These are phyloP conservation scores for Metopolophium dirhodum DNA, from an alignment of 1,140 invertebrate species.

Conservation along the genomic window DNA sequence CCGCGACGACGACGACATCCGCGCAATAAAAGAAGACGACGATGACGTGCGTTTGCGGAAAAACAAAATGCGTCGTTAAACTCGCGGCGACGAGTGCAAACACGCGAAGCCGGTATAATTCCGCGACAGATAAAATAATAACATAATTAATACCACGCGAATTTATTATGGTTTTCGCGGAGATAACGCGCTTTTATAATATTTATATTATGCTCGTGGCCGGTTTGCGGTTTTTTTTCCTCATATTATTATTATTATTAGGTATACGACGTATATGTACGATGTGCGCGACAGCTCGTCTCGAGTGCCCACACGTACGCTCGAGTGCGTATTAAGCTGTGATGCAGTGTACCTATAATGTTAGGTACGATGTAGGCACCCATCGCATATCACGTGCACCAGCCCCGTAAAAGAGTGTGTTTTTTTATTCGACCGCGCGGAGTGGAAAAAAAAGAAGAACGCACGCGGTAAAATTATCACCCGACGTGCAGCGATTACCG, in stretches of 20 bases:
- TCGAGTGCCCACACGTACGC: neutral
- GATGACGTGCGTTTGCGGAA: neutral
- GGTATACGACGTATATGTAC: too few species aligned
- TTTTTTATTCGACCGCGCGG: neutral
- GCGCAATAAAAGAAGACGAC: neutral
- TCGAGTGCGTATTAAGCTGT: neutral
- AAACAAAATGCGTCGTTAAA: conserved; percentile 2
- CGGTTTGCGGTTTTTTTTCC: neutral
- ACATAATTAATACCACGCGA: neutral
- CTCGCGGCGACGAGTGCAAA: neutral
- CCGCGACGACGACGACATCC: neutral
- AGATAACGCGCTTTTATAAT: neutral
- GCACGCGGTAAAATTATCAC: neutral
- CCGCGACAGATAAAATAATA: neutral
- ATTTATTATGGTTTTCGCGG: neutral
- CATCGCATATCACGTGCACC: neutral
- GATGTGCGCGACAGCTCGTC: neutral
- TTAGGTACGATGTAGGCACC: neutral
- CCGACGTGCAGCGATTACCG: neutral
- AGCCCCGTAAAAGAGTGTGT: neutral
- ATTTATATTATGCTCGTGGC: neutral
- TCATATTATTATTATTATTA: neutral
- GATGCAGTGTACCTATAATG: neutral
- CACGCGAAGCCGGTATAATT: neutral
- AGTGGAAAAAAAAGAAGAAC: too few species aligned